Evolutionary conservation across 2,113 vertebrate species (phyloP).

Genomic region (Tricholaema leucomelas): DNA sequence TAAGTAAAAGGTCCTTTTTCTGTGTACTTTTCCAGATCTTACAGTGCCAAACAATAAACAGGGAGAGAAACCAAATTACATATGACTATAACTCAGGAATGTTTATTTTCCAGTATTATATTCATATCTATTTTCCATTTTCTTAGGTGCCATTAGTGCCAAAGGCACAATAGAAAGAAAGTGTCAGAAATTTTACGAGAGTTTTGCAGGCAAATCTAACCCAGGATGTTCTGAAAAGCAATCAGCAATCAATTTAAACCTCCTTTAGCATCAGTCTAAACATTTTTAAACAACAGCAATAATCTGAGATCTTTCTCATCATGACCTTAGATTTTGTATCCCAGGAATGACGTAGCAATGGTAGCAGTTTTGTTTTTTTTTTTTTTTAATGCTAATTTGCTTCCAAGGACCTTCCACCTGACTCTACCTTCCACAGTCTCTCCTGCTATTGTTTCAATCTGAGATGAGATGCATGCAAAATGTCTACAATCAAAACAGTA

Average conservation of each 20-base stretch:
- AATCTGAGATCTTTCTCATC: not conserved
- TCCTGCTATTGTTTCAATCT: not conserved
- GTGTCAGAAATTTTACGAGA: not conserved
- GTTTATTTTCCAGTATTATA: not conserved
- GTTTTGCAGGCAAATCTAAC: not conserved
- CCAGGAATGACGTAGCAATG: not conserved
- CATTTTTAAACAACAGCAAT: not conserved
- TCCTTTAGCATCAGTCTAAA: not conserved
- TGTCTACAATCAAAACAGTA: not conserved
- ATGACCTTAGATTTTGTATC: not conserved
- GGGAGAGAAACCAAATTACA: not conserved
- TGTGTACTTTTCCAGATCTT: not conserved
- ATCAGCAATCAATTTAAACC: not conserved
- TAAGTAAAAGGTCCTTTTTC: not conserved
- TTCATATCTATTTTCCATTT: not conserved
- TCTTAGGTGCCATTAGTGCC: not conserved
- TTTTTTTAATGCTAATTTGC: not conserved
- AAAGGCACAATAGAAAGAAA: not conserved
- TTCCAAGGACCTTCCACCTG: not conserved
- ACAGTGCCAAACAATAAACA: not conserved
- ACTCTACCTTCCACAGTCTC: not conserved
- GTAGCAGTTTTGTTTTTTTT: not conserved
- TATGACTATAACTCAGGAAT: not conserved
- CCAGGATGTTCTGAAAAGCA: not conserved
- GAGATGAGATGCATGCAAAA: not conserved